Base-by-base conservation (phyloP, 2,797 vertebrate species). In the Lateolabrax maculatus region DNA sequence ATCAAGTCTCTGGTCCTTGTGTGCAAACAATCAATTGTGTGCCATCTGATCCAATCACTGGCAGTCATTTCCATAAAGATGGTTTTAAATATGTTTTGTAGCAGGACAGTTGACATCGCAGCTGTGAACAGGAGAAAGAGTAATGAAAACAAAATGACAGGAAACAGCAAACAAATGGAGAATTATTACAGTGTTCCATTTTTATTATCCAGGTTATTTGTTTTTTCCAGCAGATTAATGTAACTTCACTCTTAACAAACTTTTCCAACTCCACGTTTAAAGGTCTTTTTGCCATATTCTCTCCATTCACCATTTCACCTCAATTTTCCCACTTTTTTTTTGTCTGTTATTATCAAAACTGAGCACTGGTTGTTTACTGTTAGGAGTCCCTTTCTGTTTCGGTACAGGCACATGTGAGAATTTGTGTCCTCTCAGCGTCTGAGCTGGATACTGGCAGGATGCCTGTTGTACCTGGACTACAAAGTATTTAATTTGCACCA, bases 401-500 rank as follows among this genome's bases (percentile, higher is more conserved):
- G 31, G 36, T 67, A 12, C 31, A 25, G 8, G 18, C 51, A 37
- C 27, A 9, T n/a, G 25, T 51, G 34, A 56, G 27, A 44, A 48
- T 44, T 16, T 13, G 18, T 51, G 21, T 48, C 51, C 68, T 74
- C 43, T 21, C 37, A 16, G 52, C 51, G 44, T 69, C 48, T 63
- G 23, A 71, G 46, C 46, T 60, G 15, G 2, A 16, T 4, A 3
- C 56, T 74, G 57, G 77, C 66, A 75, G 39, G 25, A 16, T 7
- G 56, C 41, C 52, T 79, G 63, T 66, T 53, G 23, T 25, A 67
- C 43, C 39, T 53, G 18, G 4, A 56, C 58, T 62, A 49, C 58
- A 65, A 65, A 76, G 52, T 60, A 34, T 49, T 75, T 72, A 10
- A 84, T 81, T 79, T 62, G 53, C 63, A 68, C 6, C 25, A 21